phyloP scores from a whole-genome alignment of 1,140 invertebrate species.

The Hycleus cichorii region DNA sequence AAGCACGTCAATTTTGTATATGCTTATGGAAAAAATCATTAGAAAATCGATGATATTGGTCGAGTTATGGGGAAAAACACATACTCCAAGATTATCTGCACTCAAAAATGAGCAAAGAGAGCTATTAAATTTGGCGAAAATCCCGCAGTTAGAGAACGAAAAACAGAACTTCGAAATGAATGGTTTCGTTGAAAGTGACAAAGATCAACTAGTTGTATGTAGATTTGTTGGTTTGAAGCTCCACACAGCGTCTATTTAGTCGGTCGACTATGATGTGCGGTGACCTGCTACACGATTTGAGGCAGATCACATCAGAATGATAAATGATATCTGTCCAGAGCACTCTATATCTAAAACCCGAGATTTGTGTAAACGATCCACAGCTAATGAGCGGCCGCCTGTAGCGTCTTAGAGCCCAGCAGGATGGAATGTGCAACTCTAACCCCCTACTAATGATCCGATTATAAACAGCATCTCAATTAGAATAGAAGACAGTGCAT shows the following conservation, averaged over 20 bases:
- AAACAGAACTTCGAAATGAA: too few species aligned
- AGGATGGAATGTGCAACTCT: neutral
- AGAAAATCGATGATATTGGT: too few species aligned
- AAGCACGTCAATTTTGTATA: too few species aligned
- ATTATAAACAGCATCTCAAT: too few species aligned
- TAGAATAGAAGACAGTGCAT: too few species aligned
- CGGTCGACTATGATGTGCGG: conserved; percentile 5
- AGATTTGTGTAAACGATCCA: conserved; percentile 20
- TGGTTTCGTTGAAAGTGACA: too few species aligned
- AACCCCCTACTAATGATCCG: neutral
- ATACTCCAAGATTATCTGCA: too few species aligned
- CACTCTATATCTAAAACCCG: conserved; percentile 21
- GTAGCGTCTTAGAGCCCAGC: neutral
- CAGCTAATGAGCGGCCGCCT: conserved; percentile 21
- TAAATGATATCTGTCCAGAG: conserved; percentile 26
- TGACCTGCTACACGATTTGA: conserved; percentile 13
- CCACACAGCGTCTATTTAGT: neutral
- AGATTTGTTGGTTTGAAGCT: neutral
- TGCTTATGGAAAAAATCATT: too few species aligned
- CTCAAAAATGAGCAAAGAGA: too few species aligned
- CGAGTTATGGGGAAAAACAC: too few species aligned
- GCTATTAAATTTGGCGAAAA: too few species aligned
- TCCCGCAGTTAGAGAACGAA: too few species aligned
- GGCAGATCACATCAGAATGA: conserved; percentile 18
- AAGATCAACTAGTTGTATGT: neutral